phyloP scores from a whole-genome alignment of 2,888 invertebrate species.

The Lepas anatifera region DNA sequence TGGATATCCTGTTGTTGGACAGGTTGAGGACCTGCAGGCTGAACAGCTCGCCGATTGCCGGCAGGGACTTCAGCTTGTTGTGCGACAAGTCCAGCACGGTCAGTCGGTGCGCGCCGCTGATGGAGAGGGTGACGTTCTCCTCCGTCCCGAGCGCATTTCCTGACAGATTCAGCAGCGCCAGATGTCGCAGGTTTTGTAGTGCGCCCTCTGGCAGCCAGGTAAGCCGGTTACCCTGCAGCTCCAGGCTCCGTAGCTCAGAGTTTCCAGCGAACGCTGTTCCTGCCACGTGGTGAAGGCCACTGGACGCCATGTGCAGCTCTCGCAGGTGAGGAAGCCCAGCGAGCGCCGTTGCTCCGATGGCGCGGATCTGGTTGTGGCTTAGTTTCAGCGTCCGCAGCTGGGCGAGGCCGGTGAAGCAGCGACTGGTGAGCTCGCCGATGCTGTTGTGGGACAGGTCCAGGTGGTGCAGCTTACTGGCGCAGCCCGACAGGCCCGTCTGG shows the following conservation, averaged over 20 bases:
- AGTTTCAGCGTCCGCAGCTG: slow-evolving; percentile 23
- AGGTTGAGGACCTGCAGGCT: slow-evolving; percentile 74
- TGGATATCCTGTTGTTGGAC: slow-evolving; percentile 66
- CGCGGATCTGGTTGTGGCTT: slow-evolving; percentile 57
- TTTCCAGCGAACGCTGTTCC: slow-evolving; percentile 67
- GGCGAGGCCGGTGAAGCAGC: slow-evolving; percentile 17
- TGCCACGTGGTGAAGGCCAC: slow-evolving; percentile 55
- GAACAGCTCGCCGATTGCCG: slow-evolving; percentile 71
- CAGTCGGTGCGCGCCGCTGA: slow-evolving; percentile 60
- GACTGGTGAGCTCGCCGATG: slow-evolving; percentile 51
- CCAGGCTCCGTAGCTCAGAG: slow-evolving; percentile 56
- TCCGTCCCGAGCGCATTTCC: slow-evolving; percentile 73
- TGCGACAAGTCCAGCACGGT: slow-evolving; percentile 69
- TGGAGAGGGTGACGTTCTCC: slow-evolving; percentile 66
- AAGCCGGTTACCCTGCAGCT: slow-evolving; percentile 74
- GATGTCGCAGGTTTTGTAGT: slow-evolving; percentile 51
- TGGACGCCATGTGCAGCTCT: slow-evolving; percentile 22
- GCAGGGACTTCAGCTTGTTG: slow-evolving; percentile 72
- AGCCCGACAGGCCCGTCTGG: slow-evolving; percentile 55
- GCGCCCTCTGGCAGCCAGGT: slow-evolving; percentile 51
- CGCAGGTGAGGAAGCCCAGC: slow-evolving; percentile 38
- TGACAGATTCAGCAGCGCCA: slow-evolving; percentile 82
- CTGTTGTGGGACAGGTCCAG: slow-evolving; percentile 68
- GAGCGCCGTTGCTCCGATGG: slow-evolving; percentile 55
- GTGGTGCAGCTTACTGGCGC: slow-evolving; percentile 46